Evolutionary conservation across 2,113 vertebrate species (phyloP).

Genomic region (Tachysurus vachellii): DNA sequence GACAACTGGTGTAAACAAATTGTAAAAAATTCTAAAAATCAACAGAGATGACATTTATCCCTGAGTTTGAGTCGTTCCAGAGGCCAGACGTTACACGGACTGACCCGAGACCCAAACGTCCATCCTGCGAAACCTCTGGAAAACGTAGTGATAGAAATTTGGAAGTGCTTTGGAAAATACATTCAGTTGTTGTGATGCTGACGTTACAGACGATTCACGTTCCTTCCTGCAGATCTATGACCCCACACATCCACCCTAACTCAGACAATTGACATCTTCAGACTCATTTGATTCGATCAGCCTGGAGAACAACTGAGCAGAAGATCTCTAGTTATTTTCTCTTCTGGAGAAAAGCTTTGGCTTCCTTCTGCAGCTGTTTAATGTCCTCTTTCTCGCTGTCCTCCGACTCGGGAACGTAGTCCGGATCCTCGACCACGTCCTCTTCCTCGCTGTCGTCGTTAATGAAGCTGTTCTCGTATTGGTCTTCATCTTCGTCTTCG

Average conservation of each 20-base stretch:
- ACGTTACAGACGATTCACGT: neutral
- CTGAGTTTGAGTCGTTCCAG: neutral
- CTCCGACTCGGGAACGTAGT: slow-evolving; percentile 65
- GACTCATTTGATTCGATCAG: neutral
- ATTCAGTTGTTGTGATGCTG: neutral
- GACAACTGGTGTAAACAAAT: neutral
- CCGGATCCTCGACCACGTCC: slow-evolving; percentile 60
- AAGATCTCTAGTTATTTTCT: slow-evolving; percentile 41
- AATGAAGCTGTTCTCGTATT: slow-evolving; percentile 69
- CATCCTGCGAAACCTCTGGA: neutral
- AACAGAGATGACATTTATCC: neutral
- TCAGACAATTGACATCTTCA: neutral
- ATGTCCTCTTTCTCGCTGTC: slow-evolving; percentile 63
- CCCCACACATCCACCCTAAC: neutral
- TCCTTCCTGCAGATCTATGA: neutral
- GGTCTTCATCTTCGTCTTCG: slow-evolving; percentile 45
- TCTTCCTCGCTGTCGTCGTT: slow-evolving; percentile 69
- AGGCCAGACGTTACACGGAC: neutral
- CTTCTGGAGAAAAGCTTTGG: slow-evolving; percentile 56
- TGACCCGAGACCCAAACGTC: neutral
- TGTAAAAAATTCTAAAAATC: neutral
- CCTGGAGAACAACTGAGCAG: neutral
- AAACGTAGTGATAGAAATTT: neutral
- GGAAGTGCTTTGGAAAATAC: neutral
- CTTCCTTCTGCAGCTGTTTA: slow-evolving; percentile 59